A percentile compares a stretch with the other conserved stretches of the same genome.
phyloP scores from a whole-genome alignment of 53 echinoderm and acorn worm species.

The Hippasteria phrygiana region DNA sequence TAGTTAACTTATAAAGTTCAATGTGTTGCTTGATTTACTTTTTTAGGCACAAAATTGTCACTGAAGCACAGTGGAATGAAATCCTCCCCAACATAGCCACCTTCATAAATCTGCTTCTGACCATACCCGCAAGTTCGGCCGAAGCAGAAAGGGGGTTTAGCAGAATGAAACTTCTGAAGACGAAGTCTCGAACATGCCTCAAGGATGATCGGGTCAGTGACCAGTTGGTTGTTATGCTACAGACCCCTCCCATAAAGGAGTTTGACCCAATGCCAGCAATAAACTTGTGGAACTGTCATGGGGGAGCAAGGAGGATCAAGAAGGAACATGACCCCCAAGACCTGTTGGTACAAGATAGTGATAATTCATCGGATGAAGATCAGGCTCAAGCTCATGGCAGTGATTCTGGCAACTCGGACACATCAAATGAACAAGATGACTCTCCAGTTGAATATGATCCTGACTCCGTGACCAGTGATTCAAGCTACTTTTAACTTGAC shows the following conservation, averaged over 20 bases:
- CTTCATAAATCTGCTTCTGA: conserved; percentile 31
- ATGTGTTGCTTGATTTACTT: neutral
- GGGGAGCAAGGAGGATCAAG: neutral
- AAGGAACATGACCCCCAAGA: neutral
- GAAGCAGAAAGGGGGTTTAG: conserved; percentile 63
- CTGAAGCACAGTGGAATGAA: conserved; percentile 35
- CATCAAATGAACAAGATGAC: neutral
- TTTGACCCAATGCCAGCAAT: conserved; percentile 64
- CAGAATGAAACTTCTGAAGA: conserved; percentile 48
- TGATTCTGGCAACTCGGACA: neutral
- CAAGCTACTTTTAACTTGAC: neutral
- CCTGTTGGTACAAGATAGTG: neutral
- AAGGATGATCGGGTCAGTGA: conserved; percentile 15
- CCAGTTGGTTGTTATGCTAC: conserved; percentile 49
- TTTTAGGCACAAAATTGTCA: conserved; percentile 32
- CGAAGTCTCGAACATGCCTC: conserved; percentile 7
- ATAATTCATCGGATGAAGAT: neutral
- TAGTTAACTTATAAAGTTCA: neutral
- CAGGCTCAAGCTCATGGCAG: neutral
- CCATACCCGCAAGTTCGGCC: conserved; percentile 55
- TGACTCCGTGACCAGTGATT: neutral
- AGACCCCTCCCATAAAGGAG: neutral
- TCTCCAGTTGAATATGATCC: neutral
- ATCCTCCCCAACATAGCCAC: conserved; percentile 31
- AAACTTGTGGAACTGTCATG: conserved; percentile 1